Conservation (phyloP, 2,888 invertebrate species). For the Lobophora halterata region DNA sequence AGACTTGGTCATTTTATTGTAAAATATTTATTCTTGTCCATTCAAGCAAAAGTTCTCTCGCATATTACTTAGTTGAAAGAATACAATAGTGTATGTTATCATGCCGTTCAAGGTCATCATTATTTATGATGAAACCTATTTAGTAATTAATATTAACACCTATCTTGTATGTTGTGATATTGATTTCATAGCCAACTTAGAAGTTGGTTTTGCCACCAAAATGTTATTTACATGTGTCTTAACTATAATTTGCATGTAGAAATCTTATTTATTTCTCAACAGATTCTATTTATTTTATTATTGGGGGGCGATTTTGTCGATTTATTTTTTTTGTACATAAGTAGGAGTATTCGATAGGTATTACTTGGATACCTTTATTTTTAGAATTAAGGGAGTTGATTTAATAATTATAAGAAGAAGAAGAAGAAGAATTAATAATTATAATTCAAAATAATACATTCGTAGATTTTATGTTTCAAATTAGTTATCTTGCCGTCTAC, state of each 20-base stretch:
- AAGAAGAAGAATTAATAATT: too few species aligned
- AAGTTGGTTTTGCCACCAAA: background rate
- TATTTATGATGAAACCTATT: constrained; percentile 2
- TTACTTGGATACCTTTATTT: constrained; percentile 2
- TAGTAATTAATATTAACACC: constrained; percentile 1
- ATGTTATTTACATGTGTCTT: background rate
- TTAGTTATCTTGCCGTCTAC: constrained; percentile 16
- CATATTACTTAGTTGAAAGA: constrained; percentile 2
- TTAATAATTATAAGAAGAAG: too few species aligned
- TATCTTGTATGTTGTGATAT: constrained; percentile 2
- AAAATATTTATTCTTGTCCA: constrained; percentile 8
- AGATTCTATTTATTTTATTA: constrained; percentile 1
- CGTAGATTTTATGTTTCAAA: constrained; percentile 14
- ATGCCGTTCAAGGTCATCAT: background rate
- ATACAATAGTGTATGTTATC: background rate
- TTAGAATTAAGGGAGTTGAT: background rate
- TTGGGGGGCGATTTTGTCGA: constrained; percentile 2
- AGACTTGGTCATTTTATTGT: constrained; percentile 16
- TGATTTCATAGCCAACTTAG: background rate
- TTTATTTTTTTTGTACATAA: constrained; percentile 23
- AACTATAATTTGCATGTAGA: constrained; percentile 3
- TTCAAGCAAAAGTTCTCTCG: constrained; percentile 3
- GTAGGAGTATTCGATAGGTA: constrained; percentile 13
- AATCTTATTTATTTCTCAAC: constrained; percentile 10
- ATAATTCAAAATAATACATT: constrained; percentile 9